Base-by-base conservation (phyloP, 1,140 invertebrate species). In the Bombus ignitus region DNA sequence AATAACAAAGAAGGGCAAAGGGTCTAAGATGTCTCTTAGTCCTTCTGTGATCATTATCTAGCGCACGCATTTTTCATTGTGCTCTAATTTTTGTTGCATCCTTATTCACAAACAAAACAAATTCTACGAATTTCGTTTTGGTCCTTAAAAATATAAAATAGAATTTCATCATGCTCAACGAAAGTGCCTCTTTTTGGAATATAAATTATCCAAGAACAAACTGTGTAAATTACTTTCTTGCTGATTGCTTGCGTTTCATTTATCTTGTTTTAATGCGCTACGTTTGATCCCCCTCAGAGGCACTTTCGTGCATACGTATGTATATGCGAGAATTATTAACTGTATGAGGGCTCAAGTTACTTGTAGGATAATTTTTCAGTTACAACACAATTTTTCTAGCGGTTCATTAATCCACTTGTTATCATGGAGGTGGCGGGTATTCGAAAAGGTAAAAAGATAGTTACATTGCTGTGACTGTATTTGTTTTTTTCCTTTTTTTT, bases 321-420 rank as follows among this genome's bases (percentile, higher is more conserved):
- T 37, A 83, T n/a, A 82, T 90, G 78, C 42, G 47, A 85, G 57
- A 75, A 79, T 59, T 77, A 87, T 89, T 82, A 75, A 88, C 65
- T 73, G 65, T 84, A 81, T 39, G 85, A 89, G 84, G 90, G 82
- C 90, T 93, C 91, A 92, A 92, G 91, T 92, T 93, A 91, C 89
- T 89, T 87, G 62, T 89, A 85, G 81, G 85, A 90, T 88, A 87
- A 89, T 82, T 78, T 91, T 87, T 72, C 79, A 76, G 82, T 77
- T 79, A 80, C 75, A 77, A 85, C 88, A 91, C 87, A 87, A 87
- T 87, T 90, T 86, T 88, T 89, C 87, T 89, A 87, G 53, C 83
- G 62, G 70, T 86, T 78, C 68, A 86, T 81, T 77, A 72, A 88
- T 87, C 89, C 68, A 83, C 72, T 81, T 81, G 32, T 86, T 85